phyloP scores from a whole-genome alignment of 2,888 invertebrate species.

The Philereme transversata region DNA sequence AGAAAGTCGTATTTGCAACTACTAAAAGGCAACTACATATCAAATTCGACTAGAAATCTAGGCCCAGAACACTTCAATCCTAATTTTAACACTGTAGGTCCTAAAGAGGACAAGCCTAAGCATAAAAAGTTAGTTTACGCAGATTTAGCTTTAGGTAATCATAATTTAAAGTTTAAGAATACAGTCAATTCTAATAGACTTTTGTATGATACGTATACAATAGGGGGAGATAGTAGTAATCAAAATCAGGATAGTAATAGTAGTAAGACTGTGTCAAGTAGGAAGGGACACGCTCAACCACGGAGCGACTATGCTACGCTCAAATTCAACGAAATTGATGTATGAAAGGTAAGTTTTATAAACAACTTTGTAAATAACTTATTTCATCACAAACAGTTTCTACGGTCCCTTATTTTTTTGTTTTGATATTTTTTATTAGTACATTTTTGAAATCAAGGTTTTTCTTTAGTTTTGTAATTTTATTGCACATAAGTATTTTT shows the following conservation, averaged over 20 bases:
- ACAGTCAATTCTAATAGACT: constrained; percentile 84
- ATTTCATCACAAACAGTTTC: background rate
- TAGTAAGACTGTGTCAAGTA: constrained; percentile 60
- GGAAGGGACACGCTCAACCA: constrained; percentile 64
- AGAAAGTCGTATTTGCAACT: constrained; percentile 75
- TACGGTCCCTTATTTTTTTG: background rate
- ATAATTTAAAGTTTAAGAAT: constrained; percentile 83
- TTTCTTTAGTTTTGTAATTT: background rate
- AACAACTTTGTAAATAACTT: background rate
- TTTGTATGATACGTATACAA: constrained; percentile 80
- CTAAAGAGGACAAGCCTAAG: constrained; percentile 74
- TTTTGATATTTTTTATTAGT: background rate
- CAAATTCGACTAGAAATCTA: constrained; percentile 75
- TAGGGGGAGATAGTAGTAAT: constrained; percentile 72
- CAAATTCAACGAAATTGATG: constrained; percentile 81
- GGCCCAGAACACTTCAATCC: constrained; percentile 64
- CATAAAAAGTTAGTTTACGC: constrained; percentile 82
- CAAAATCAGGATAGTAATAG: constrained; percentile 68
- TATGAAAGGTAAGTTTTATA: constrained; percentile 71
- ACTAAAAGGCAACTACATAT: constrained; percentile 79
- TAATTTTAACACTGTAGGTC: constrained; percentile 67
- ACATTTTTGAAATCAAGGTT: background rate
- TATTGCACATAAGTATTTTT: background rate
- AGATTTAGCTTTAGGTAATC: constrained; percentile 81
- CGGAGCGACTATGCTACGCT: constrained; percentile 79